These are phyloP conservation scores for Drosophila mayri DNA, from an alignment of 1,140 invertebrate genomes.

Conservation along the genomic window DNA sequence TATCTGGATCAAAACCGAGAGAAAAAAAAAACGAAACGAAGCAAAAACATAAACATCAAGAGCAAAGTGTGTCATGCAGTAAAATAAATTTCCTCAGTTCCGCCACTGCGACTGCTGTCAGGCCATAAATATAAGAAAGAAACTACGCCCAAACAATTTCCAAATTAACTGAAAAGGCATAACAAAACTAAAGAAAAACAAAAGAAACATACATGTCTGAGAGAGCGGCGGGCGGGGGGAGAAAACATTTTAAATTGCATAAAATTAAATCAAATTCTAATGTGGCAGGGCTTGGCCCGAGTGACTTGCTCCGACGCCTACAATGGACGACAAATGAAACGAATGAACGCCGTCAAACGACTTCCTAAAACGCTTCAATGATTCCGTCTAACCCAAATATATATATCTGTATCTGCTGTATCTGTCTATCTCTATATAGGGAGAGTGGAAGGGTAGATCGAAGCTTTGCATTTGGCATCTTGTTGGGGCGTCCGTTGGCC, in stretches of 20 bases:
- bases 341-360: conserved; percentile 59
- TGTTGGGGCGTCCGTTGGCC: conserved; percentile 41
- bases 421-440: conserved; percentile 18
- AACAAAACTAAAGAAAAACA: conserved; percentile 55
- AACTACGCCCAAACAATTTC: conserved; percentile 75
- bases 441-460: conserved; percentile 11
- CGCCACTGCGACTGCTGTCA: conserved; percentile 62
- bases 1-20: conserved; percentile 43
- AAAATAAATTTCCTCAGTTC: conserved; percentile 67
- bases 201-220: conserved; percentile 43
- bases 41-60: conserved; percentile 50
- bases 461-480: conserved; percentile 66
- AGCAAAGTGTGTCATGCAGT: conserved; percentile 70
- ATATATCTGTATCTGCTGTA: conserved; percentile 14
- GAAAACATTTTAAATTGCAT: conserved; percentile 75
- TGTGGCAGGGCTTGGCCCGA: conserved; percentile 62
- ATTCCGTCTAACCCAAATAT: conserved; percentile 74
- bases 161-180: conserved; percentile 55
- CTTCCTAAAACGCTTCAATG: conserved; percentile 83
- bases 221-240: not conserved
- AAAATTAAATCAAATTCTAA: conserved; percentile 83
- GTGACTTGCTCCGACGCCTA: conserved; percentile 68
- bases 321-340: conserved; percentile 55
- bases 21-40: conserved; percentile 10
- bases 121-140: conserved; percentile 65